These are phyloP conservation scores for Pteronura brasiliensis DNA, from an alignment of 2,113 vertebrate species.

Conservation along the genomic window DNA sequence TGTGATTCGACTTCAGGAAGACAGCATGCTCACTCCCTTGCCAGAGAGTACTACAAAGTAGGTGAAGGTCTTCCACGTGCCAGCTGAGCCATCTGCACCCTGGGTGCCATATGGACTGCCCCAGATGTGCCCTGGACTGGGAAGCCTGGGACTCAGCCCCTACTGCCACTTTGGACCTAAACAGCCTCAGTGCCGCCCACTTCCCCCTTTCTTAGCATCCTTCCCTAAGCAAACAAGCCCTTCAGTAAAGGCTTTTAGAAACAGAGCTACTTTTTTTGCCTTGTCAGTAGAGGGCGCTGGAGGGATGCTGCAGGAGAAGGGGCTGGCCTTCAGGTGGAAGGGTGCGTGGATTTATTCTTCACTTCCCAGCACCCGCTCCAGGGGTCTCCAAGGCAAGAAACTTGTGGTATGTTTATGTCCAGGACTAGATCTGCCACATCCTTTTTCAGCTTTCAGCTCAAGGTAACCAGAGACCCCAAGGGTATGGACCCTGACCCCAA, in stretches of 20 bases:
- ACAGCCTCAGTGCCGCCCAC: not conserved
- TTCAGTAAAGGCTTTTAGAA: not conserved
- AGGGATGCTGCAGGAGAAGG: not conserved
- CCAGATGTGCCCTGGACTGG: not conserved
- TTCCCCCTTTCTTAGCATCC: no score
- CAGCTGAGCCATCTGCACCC: not conserved
- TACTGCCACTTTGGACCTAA: not conserved
- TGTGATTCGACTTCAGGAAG: not conserved
- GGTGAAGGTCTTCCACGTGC: not conserved
- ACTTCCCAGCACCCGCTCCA: not conserved
- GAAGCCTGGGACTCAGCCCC: not conserved
- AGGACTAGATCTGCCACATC: not conserved
- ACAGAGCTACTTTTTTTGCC: not conserved
- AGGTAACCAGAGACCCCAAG: not conserved
- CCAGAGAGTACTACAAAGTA: not conserved
- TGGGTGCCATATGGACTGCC: not conserved
- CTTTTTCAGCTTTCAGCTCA: not conserved
- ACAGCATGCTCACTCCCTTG: not conserved
- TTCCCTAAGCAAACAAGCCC: not conserved
- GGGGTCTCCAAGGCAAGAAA: not conserved
- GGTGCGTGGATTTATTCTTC: not conserved
- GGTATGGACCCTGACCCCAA: accelerated
- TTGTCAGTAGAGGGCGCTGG: not conserved
- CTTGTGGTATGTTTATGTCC: not conserved
- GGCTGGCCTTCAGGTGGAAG: accelerated